phyloP scores from a whole-genome alignment of 2,888 invertebrate genomes.

The Idaea biselata region DNA sequence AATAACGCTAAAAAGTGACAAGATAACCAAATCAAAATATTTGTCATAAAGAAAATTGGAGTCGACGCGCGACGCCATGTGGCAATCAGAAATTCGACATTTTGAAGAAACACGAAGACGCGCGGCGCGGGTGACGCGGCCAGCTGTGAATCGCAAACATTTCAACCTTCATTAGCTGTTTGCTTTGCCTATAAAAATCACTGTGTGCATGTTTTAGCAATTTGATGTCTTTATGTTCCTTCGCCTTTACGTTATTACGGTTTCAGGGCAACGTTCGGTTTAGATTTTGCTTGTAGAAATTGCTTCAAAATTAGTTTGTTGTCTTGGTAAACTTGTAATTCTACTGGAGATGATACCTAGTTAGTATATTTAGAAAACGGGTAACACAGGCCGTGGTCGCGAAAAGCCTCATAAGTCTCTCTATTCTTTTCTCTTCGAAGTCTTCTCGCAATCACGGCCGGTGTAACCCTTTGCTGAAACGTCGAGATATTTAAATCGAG shows the following conservation, averaged over 20 bases:
- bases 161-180: slow-evolving; percentile 71
- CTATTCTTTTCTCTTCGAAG: too few species aligned
- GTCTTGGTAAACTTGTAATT: not conserved
- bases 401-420: too few species aligned
- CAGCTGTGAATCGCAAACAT: slow-evolving; percentile 67
- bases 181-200: slow-evolving; percentile 66
- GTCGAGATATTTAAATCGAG: too few species aligned
- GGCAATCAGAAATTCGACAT: slow-evolving; percentile 35
- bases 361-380: not conserved
- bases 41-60: slow-evolving; percentile 27
- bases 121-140: slow-evolving; percentile 28
- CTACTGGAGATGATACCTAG: not conserved
- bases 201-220: not conserved
- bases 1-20: slow-evolving; percentile 12
- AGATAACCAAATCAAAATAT: slow-evolving; percentile 20
- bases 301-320: not conserved
- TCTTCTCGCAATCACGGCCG: too few species aligned
- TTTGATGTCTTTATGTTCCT: not conserved
- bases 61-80: slow-evolving; percentile 16
- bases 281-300: not conserved
- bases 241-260: not conserved
- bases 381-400: too few species aligned
- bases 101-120: slow-evolving; percentile 23
- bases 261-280: not conserved
- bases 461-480: too few species aligned